Evolutionary conservation across 2,113 vertebrate species (phyloP).

Genomic region (Eidolon helvum): DNA sequence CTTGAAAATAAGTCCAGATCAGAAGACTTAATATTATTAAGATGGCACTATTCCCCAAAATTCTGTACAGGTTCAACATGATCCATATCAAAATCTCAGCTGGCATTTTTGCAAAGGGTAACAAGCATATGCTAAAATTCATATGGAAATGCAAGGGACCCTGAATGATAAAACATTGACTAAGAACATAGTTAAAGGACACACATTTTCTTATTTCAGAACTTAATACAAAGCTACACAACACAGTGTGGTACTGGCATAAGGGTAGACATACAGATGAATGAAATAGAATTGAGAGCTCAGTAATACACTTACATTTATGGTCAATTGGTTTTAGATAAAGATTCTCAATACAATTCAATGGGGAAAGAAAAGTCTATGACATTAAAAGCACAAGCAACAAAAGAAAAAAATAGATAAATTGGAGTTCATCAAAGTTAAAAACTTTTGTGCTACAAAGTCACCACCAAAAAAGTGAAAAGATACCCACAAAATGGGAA

Average conservation of each 20-base stretch:
- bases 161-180: not conserved
- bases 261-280: not conserved
- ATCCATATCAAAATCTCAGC: not conserved
- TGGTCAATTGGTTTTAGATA: not conserved
- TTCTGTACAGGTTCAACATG: not conserved
- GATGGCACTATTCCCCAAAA: not conserved
- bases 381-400: not conserved
- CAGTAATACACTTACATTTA: not conserved
- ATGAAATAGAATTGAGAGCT: not conserved
- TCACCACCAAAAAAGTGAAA: conserved; percentile 13
- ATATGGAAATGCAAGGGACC: not conserved
- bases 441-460: not conserved
- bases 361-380: not conserved
- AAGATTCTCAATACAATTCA: not conserved
- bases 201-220: not conserved
- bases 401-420: not conserved
- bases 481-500: not conserved
- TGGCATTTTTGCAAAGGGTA: not conserved
- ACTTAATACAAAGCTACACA: not conserved
- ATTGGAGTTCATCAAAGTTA: not conserved
- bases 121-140: not conserved
- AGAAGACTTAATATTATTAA: not conserved
- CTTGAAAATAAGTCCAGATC: not conserved
- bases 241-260: not conserved
- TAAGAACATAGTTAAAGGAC: not conserved